These are phyloP conservation scores for Meganola albula DNA, from an alignment of 2,888 invertebrate species.

Conservation along the genomic window DNA sequence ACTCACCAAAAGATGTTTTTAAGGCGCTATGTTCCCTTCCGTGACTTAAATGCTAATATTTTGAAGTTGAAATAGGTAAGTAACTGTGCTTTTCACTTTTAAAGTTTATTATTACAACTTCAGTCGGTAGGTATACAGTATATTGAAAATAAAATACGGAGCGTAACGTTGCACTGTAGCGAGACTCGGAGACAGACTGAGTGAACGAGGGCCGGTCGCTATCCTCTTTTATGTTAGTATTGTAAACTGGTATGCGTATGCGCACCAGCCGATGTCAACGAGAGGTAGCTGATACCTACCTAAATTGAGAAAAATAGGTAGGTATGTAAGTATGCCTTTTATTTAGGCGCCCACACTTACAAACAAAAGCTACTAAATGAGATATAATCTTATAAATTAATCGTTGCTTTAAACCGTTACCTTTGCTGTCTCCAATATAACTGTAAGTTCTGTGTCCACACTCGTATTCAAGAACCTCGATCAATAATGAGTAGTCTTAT, in stretches of 20 bases:
- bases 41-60: too few relatives aligned
- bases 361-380: slow-evolving; percentile 32
- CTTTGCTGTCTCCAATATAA: too few relatives aligned
- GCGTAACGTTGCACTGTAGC: slow-evolving; percentile 40
- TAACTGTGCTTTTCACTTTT: too few relatives aligned
- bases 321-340: slow-evolving; percentile 25
- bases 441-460: too few relatives aligned
- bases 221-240: slow-evolving; percentile 70
- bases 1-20: slow-evolving; percentile 22
- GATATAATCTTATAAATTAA: slow-evolving; percentile 40
- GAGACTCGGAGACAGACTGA: slow-evolving; percentile 54
- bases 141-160: slow-evolving; percentile 21
- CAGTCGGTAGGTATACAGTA: too few relatives aligned
- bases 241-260: slow-evolving; percentile 62
- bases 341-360: slow-evolving; percentile 38
- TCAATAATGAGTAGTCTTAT: too few relatives aligned
- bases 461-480: too few relatives aligned
- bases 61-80: too few relatives aligned
- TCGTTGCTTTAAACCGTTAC: slow-evolving; percentile 32
- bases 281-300: too few relatives aligned
- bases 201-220: slow-evolving; percentile 60
- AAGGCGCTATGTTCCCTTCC: slow-evolving; percentile 8
- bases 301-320: slow-evolving; percentile 41
- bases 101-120: too few relatives aligned
- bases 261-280: slow-evolving; percentile 43